phyloP scores from a whole-genome alignment of 1,140 invertebrate species.

The Trichoplusia ni region DNA sequence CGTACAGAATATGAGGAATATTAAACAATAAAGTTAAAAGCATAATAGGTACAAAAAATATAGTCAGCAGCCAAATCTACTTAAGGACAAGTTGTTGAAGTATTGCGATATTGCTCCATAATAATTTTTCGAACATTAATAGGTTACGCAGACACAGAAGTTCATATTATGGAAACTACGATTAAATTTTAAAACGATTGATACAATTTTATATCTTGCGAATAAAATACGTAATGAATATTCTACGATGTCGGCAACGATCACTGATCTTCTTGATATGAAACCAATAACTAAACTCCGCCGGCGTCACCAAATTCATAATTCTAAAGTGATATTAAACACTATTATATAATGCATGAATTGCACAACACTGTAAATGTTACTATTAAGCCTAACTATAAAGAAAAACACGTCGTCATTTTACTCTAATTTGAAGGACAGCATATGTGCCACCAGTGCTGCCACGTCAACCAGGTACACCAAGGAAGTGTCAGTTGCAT shows the following conservation, averaged over 20 bases:
- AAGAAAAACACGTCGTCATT: slow-evolving; percentile 16
- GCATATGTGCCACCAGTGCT: neutral
- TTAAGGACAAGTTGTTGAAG: neutral
- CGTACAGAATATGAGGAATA: neutral
- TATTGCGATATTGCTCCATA: too few species aligned
- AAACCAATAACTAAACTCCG: slow-evolving; percentile 1
- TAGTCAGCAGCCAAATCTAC: neutral
- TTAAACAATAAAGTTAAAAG: neutral
- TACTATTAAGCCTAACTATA: slow-evolving; percentile 14
- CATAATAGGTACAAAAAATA: neutral
- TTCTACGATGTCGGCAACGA: neutral
- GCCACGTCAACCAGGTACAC: slow-evolving; percentile 1
- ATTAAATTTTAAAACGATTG: too few species aligned
- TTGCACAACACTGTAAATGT: slow-evolving; percentile 11
- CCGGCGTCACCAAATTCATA: neutral
- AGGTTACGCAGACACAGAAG: too few species aligned
- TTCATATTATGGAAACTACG: too few species aligned
- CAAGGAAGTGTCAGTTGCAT: neutral
- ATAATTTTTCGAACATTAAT: too few species aligned
- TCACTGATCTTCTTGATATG: neutral
- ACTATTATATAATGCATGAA: neutral
- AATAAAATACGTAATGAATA: too few species aligned
- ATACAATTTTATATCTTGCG: too few species aligned
- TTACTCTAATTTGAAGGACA: slow-evolving; percentile 17
- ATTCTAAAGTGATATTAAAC: neutral